A percentile compares a stretch with the other conserved stretches of the same genome.
Evolutionary conservation across 2,113 vertebrate genomes (phyloP).

Genomic region (Gobiocypris rarus): DNA sequence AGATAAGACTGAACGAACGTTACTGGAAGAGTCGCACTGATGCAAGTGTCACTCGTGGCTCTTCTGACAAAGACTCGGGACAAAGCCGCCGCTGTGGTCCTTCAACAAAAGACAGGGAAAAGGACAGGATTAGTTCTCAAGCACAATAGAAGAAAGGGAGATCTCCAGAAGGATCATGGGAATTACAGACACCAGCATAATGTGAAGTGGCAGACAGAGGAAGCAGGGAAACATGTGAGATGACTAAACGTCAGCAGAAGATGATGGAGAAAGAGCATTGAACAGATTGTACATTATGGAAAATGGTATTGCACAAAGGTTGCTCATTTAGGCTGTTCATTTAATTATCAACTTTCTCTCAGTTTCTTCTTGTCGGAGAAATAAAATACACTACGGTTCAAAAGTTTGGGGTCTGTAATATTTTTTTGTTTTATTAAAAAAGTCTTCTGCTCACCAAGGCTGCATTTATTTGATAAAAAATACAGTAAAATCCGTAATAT

Average conservation of each 20-base stretch:
- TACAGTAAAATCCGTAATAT: not conserved
- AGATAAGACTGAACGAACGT: too few species aligned
- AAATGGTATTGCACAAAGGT: not conserved
- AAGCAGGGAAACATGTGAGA: slow-evolving; percentile 74
- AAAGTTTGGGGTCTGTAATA: not conserved
- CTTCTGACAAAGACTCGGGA: slow-evolving; percentile 66
- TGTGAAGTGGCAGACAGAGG: slow-evolving; percentile 77
- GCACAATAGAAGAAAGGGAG: slow-evolving; percentile 77
- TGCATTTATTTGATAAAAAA: not conserved
- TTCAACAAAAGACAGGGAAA: slow-evolving; percentile 60
- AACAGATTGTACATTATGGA: not conserved
- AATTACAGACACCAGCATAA: slow-evolving; percentile 80
- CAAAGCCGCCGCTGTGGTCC: slow-evolving; percentile 66
- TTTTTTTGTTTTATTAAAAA: too few species aligned
- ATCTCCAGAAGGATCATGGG: slow-evolving; percentile 75
- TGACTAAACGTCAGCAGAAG: slow-evolving; percentile 54
- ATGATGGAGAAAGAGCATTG: slow-evolving; percentile 40
- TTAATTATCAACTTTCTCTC: not conserved
- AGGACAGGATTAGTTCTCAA: slow-evolving; percentile 73
- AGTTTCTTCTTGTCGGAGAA: not conserved
- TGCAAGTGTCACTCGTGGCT: slow-evolving; percentile 73
- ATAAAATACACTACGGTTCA: not conserved
- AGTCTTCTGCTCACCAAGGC: not conserved
- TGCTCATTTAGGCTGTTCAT: not conserved
- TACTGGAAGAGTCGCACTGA: slow-evolving; percentile 71